These are phyloP conservation scores for Corythucha ciliata DNA, from an alignment of 2,888 invertebrate species.

Conservation along the genomic window DNA sequence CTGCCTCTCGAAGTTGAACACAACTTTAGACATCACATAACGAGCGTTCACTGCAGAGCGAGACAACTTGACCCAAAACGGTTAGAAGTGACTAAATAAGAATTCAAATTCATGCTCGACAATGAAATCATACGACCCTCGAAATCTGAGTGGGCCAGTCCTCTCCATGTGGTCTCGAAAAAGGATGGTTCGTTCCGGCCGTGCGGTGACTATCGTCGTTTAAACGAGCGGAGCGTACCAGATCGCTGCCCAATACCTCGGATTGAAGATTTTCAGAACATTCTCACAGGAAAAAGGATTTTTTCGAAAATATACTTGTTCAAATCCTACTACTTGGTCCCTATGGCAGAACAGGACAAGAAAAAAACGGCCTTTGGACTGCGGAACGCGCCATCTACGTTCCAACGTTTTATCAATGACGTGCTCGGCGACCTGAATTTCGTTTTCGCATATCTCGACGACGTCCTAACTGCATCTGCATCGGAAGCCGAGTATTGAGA, in stretches of 20 bases:
- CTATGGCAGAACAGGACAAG: constrained; percentile 3
- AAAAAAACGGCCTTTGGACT: constrained; percentile 27
- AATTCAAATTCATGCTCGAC: constrained; percentile 36
- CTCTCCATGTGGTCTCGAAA: constrained; percentile 36
- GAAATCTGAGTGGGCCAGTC: constrained; percentile 38
- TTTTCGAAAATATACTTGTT: constrained; percentile 23
- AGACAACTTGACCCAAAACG: constrained; percentile 37
- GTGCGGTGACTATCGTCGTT: constrained; percentile 40
- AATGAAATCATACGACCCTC: constrained; percentile 36
- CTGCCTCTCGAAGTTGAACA: constrained; percentile 23
- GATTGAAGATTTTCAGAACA: constrained; percentile 36
- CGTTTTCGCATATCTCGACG: constrained; percentile 38
- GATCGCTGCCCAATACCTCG: constrained; percentile 40
- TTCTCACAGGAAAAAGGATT: constrained; percentile 31
- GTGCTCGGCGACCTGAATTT: constrained; percentile 31
- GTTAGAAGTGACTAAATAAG: constrained; percentile 33
- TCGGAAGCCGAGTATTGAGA: constrained; percentile 25
- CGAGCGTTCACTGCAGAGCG: constrained; percentile 34
- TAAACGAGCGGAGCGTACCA: constrained; percentile 39
- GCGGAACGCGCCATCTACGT: constrained; percentile 32
- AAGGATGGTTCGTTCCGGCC: constrained; percentile 36
- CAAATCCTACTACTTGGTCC: constrained; percentile 19
- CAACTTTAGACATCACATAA: constrained; percentile 29
- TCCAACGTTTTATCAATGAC: constrained; percentile 36
- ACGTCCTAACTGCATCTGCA: constrained; percentile 36